Conservation (phyloP, 1,140 invertebrate genomes). For the Papilio glaucus region DNA sequence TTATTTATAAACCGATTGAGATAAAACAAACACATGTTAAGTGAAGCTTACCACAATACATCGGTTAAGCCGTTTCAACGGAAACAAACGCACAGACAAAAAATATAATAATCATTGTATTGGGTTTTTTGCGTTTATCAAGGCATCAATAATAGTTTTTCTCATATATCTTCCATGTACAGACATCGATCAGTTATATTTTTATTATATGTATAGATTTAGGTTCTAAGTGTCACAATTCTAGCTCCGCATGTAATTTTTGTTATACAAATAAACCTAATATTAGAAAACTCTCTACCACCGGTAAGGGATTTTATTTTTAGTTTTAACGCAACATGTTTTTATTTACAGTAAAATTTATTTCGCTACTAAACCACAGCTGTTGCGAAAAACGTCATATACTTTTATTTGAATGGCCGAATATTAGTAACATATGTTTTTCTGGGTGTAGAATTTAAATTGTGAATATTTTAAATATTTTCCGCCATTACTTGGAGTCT, state of each 20-base stretch:
- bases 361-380: constrained; percentile 1
- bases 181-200: too few relatives aligned
- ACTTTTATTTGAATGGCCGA: background rate
- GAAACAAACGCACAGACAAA: too few relatives aligned
- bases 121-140: too few relatives aligned
- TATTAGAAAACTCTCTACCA: background rate
- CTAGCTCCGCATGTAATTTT: background rate
- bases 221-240: background rate
- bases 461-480: background rate
- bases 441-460: background rate
- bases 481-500: background rate
- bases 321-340: background rate
- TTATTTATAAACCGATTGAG: too few relatives aligned
- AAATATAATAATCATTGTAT: too few relatives aligned
- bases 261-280: background rate
- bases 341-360: background rate
- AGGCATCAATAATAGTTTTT: too few relatives aligned
- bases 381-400: background rate
- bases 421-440: background rate
- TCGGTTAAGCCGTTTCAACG: too few relatives aligned
- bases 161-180: too few relatives aligned
- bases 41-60: too few relatives aligned
- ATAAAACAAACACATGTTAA: too few relatives aligned
- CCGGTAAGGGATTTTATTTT: background rate
- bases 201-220: too few relatives aligned